Conservation (phyloP, 2,888 invertebrate species). For the Thera obeliscata region DNA sequence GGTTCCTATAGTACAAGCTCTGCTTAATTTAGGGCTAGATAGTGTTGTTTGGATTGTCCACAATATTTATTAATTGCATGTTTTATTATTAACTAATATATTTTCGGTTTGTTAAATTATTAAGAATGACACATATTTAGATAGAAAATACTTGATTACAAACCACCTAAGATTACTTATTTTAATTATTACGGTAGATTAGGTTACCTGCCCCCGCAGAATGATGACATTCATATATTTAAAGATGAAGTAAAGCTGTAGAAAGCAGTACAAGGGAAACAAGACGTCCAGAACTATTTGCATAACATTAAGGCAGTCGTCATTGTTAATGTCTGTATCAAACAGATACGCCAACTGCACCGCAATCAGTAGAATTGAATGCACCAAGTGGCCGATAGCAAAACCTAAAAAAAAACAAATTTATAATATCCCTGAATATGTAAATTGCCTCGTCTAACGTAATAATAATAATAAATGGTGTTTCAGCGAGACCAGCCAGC, state of each 20-base stretch:
- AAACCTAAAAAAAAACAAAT: conserved; percentile 82
- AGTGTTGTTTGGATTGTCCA: no score
- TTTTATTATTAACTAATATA: no score
- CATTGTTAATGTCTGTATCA: conserved; percentile 79
- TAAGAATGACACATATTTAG: no score
- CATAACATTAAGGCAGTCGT: conserved; percentile 85
- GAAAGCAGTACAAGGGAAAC: conserved; percentile 89
- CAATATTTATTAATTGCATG: no score
- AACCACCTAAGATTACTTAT: no score
- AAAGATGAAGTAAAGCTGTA: conserved; percentile 91
- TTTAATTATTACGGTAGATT: neutral
- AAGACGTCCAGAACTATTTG: conserved; percentile 87
- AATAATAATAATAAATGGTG: no score
- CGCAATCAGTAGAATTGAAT: conserved; percentile 88
- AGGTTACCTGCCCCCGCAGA: conserved; percentile 65
- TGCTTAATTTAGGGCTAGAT: no score
- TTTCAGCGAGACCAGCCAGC: neutral
- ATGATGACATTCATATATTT: conserved; percentile 91
- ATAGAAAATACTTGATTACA: no score
- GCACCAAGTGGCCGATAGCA: conserved; percentile 91
- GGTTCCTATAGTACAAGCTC: no score
- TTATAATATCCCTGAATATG: neutral
- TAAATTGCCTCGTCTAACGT: no score
- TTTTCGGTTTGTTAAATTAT: no score
- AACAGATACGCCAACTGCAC: conserved; percentile 87